Conservation (phyloP, 2,888 invertebrate genomes). For the Agriopis marginaria region DNA sequence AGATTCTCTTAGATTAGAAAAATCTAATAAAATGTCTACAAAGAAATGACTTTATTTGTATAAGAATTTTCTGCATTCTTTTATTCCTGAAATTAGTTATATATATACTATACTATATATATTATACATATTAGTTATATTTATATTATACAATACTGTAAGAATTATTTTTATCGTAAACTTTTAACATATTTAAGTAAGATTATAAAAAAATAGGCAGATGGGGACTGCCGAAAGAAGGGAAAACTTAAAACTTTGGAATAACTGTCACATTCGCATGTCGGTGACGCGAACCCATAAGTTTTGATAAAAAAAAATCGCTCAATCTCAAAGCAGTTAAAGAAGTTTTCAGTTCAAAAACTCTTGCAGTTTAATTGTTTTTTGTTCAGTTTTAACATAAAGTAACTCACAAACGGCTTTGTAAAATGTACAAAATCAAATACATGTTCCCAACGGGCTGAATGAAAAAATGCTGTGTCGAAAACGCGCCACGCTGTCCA, state of each 20-base stretch:
- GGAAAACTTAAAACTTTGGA: no score
- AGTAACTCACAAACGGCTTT: conserved; percentile 45
- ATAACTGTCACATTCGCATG: no score
- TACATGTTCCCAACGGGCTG: conserved; percentile 69
- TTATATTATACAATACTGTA: no score
- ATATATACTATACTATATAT: background rate
- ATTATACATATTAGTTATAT: background rate
- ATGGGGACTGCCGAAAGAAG: no score
- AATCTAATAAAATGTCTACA: background rate
- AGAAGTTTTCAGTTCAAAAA: background rate
- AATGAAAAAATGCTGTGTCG: conserved; percentile 77
- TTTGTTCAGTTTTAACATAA: conserved; percentile 16
- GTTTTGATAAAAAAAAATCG: no score
- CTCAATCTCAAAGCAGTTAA: no score
- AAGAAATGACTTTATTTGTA: conserved; percentile 1
- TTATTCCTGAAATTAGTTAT: background rate
- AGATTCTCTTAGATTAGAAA: background rate
- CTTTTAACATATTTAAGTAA: no score
- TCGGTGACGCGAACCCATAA: no score
- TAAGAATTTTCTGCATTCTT: background rate
- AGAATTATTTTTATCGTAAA: no score
- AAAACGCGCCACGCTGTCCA: conserved; percentile 70
- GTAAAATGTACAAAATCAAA: conserved; percentile 77
- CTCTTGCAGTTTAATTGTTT: background rate
- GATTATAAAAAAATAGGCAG: no score